These are phyloP conservation scores for Stegastes partitus DNA, from an alignment of 2,113 vertebrate species.

Conservation along the genomic window DNA sequence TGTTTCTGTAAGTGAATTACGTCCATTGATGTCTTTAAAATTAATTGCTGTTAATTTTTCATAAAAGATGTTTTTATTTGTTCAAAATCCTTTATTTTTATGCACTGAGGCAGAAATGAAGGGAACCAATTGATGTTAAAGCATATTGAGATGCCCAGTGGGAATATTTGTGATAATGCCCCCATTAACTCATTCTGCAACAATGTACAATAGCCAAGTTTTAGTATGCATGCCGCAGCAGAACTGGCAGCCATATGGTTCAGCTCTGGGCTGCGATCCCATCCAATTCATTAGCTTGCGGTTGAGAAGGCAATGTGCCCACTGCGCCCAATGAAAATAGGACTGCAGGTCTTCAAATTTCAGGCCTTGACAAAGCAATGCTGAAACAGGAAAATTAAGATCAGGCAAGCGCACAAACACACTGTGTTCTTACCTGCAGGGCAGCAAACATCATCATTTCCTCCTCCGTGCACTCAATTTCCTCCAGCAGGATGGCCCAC, in stretches of 20 bases:
- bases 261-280: slow-evolving; percentile 57
- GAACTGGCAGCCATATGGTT: slow-evolving; percentile 42
- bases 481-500: slow-evolving; percentile 98
- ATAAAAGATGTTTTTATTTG: background rate
- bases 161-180: slow-evolving; percentile 19
- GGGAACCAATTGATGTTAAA: background rate
- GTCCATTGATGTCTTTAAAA: background rate
- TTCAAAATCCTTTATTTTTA: slow-evolving; percentile 5
- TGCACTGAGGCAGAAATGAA: background rate
- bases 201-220: slow-evolving; percentile 20
- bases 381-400: slow-evolving; percentile 36
- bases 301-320: slow-evolving; percentile 52
- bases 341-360: slow-evolving; percentile 46
- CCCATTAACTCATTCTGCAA: slow-evolving; percentile 37
- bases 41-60: slow-evolving; percentile 6
- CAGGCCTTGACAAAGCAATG: slow-evolving; percentile 46
- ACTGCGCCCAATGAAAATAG: slow-evolving; percentile 49
- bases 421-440: slow-evolving; percentile 88
- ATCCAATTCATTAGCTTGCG: slow-evolving; percentile 70
- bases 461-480: slow-evolving; percentile 98
- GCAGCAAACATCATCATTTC: slow-evolving; percentile 99
- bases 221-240: slow-evolving; percentile 50
- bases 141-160: background rate
- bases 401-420: slow-evolving; percentile 22
- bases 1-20: background rate